phyloP scores from a whole-genome alignment of 2,888 invertebrate genomes.

The Chydorus sphaericus region DNA sequence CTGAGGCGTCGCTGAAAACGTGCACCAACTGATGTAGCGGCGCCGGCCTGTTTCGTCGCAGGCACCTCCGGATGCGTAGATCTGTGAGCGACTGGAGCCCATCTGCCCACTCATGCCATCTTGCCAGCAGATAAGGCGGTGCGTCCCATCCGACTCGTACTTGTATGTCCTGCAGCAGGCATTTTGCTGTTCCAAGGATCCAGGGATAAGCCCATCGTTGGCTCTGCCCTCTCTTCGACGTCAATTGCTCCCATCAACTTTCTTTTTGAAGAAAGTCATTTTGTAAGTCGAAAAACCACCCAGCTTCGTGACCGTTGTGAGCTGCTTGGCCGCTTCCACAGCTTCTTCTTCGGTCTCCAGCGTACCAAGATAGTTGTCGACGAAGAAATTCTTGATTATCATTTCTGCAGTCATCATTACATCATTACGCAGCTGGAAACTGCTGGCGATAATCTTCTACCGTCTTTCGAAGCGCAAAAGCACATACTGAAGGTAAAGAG shows the following conservation, averaged over 20 bases:
- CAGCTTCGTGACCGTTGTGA: conserved; percentile 8
- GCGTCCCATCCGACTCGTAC: not conserved
- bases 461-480: not conserved
- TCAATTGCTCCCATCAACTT: conserved; percentile 10
- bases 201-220: not conserved
- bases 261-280: conserved; percentile 10
- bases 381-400: conserved; percentile 15
- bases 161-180: not conserved
- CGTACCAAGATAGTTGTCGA: conserved; percentile 17
- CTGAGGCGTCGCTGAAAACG: not conserved
- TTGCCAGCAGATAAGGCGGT: not conserved
- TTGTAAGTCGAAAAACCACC: conserved; percentile 16
- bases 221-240: not conserved
- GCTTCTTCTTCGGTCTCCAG: conserved; percentile 12
- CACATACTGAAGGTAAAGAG: not conserved
- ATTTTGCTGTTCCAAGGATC: not conserved
- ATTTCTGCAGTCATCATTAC: no score
- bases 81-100: not conserved
- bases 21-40: not conserved
- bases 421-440: conserved; percentile 16
- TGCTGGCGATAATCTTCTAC: conserved; percentile 5
- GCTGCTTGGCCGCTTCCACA: not conserved
- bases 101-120: not conserved
- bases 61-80: not conserved
- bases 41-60: not conserved